Evolutionary conservation across 2,113 vertebrate species (phyloP).

Genomic region (Pachyramphus minor): DNA sequence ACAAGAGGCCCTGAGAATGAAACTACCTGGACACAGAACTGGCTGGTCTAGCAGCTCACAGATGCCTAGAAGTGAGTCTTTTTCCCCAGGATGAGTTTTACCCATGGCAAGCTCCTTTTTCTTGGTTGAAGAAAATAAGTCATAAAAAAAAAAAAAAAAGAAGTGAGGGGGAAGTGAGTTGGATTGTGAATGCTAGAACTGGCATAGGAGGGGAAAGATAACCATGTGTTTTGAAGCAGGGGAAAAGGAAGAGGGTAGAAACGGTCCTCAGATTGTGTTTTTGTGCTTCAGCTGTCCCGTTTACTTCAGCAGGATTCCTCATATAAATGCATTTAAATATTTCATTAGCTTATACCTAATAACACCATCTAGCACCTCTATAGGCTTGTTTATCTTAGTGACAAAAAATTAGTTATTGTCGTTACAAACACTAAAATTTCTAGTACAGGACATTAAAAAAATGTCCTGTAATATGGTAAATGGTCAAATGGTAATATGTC

Average conservation of each 20-base stretch:
- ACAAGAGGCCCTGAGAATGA: not conserved
- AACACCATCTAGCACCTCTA: not conserved
- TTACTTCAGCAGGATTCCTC: not conserved
- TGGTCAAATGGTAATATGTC: no score
- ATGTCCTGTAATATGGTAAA: no score
- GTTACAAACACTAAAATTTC: not conserved
- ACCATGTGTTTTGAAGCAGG: not conserved
- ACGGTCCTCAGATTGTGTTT: not conserved
- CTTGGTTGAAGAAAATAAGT: not conserved
- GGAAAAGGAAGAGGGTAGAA: not conserved
- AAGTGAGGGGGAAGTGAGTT: not conserved
- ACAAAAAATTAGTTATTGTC: not conserved
- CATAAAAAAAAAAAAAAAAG: not conserved
- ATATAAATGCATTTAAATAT: not conserved
- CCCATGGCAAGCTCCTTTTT: not conserved
- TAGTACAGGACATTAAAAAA: not conserved
- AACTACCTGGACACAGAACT: not conserved
- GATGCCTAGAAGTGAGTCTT: not conserved
- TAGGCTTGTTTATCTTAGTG: not conserved
- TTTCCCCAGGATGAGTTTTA: not conserved
- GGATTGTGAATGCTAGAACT: not conserved
- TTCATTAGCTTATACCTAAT: not conserved
- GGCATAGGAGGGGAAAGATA: not conserved
- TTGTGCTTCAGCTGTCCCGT: not conserved
- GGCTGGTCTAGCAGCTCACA: not conserved